These are phyloP conservation scores for Leiothrix lutea DNA, from an alignment of 2,113 vertebrate genomes.

Conservation along the genomic window DNA sequence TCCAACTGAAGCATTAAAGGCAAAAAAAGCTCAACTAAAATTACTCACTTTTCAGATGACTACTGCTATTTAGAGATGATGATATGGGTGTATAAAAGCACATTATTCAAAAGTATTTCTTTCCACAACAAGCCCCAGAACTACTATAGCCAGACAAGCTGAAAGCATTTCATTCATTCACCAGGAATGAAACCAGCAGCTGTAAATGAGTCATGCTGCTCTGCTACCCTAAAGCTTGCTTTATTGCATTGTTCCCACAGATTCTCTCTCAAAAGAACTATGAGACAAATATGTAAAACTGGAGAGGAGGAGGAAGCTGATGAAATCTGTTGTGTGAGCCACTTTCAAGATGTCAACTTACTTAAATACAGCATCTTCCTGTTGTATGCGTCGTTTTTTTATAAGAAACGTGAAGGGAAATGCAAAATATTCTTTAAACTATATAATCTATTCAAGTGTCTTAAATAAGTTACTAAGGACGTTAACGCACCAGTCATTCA, in stretches of 20 bases:
- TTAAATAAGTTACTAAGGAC: not conserved
- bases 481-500: not conserved
- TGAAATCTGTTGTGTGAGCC: not conserved
- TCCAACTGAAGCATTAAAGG: not conserved
- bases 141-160: not conserved
- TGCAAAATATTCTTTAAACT: not conserved
- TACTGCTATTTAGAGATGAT: not conserved
- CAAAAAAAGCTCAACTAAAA: not conserved
- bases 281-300: conserved; percentile 25
- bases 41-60: not conserved
- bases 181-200: conserved; percentile 42
- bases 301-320: conserved; percentile 3
- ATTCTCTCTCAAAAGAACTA: not conserved
- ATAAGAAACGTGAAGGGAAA: not conserved
- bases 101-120: not conserved
- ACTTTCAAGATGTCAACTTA: not conserved
- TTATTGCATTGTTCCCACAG: conserved; percentile 23
- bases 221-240: not conserved
- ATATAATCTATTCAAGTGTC: not conserved
- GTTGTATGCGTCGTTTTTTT: not conserved
- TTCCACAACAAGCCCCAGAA: not conserved
- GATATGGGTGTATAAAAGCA: not conserved
- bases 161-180: conserved; percentile 37
- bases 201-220: conserved; percentile 53
- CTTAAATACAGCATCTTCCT: not conserved